phyloP scores from a whole-genome alignment of 2,888 invertebrate species.

The Malacosoma neustria region DNA sequence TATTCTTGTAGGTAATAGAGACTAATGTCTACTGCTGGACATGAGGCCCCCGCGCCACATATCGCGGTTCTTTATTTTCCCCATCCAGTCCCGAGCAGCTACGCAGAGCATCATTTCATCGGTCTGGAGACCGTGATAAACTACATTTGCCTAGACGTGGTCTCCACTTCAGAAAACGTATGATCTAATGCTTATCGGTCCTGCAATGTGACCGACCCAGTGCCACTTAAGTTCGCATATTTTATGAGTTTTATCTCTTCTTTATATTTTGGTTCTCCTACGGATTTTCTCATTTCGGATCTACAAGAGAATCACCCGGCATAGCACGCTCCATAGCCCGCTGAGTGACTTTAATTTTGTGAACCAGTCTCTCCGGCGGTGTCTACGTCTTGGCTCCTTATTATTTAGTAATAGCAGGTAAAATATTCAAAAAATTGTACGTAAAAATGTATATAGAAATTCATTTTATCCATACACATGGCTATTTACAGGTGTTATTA shows the following conservation, averaged over 20 bases:
- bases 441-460: no score
- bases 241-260: not conserved
- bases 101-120: not conserved
- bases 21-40: not conserved
- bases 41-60: not conserved
- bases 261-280: not conserved
- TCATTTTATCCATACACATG: no score
- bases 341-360: not conserved
- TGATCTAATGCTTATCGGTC: not conserved
- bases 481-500: no score
- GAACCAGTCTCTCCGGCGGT: not conserved
- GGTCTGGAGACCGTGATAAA: not conserved
- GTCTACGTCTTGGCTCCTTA: not conserved
- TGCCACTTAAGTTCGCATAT: not conserved
- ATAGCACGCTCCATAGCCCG: not conserved
- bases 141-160: not conserved
- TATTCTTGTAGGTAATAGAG: no score
- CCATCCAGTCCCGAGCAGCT: no score
- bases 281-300: not conserved
- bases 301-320: not conserved
- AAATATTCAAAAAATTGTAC: no score
- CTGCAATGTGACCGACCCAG: not conserved
- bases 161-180: not conserved
- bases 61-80: no score
- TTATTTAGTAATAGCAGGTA: no score